Evolutionary conservation across 2,113 vertebrate species (phyloP).

Genomic region (Notarius quadriscutis): DNA sequence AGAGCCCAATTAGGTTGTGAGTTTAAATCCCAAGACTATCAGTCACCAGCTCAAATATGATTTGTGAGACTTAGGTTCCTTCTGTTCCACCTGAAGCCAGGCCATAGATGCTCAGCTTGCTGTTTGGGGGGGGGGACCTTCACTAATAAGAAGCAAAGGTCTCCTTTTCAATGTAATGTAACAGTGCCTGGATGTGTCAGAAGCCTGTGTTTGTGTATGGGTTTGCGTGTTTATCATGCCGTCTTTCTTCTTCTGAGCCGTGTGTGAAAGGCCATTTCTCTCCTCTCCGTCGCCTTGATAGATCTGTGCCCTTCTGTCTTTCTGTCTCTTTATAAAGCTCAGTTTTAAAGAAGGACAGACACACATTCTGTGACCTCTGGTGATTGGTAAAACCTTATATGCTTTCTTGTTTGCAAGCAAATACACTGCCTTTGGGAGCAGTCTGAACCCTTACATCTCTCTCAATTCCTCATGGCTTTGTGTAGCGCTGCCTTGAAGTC

Average conservation of each 20-base stretch:
- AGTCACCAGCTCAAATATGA: background rate
- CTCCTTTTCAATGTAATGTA: slow-evolving; percentile 25
- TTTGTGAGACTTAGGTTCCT: background rate
- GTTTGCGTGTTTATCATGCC: background rate
- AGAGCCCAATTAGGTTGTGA: background rate
- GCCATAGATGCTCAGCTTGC: slow-evolving; percentile 3
- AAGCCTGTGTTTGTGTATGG: background rate
- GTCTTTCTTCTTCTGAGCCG: background rate
- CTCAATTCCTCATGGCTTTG: background rate
- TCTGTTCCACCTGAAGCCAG: background rate
- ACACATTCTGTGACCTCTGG: background rate
- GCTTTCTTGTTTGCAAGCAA: background rate
- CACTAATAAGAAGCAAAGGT: background rate
- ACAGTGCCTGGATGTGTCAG: background rate
- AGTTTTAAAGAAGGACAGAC: slow-evolving; percentile 18
- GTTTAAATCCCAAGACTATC: background rate
- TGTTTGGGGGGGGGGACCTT: background rate
- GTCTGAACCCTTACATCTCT: background rate
- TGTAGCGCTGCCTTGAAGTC: background rate
- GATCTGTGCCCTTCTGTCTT: slow-evolving; percentile 22
- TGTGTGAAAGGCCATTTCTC: slow-evolving; percentile 1
- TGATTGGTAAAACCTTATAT: background rate
- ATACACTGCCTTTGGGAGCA: background rate
- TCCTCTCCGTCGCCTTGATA: slow-evolving; percentile 6
- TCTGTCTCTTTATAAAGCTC: slow-evolving; percentile 16